phyloP scores from a whole-genome alignment of 2,888 invertebrate species.

The Drosophila limbata region DNA sequence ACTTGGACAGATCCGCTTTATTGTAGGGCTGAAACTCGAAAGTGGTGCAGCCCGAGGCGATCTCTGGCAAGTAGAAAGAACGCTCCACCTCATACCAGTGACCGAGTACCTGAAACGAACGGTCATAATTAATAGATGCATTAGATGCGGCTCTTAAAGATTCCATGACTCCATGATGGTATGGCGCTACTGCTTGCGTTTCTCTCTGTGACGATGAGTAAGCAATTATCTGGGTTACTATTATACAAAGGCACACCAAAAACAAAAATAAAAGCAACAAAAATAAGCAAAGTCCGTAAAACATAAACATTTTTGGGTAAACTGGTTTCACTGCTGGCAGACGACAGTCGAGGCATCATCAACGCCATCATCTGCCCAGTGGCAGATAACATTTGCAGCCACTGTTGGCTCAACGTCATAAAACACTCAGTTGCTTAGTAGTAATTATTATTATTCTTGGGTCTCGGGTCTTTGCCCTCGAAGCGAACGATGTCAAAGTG shows the following conservation, averaged over 20 bases:
- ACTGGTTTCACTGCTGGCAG: conserved; percentile 48
- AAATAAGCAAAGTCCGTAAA: conserved; percentile 36
- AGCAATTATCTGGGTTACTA: conserved; percentile 71
- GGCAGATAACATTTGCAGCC: conserved; percentile 27
- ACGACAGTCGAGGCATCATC: conserved; percentile 22
- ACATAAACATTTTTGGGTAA: conserved; percentile 58
- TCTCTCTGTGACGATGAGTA: conserved; percentile 53
- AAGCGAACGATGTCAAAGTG: conserved; percentile 50
- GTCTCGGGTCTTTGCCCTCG: conserved; percentile 63
- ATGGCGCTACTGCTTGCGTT: conserved; percentile 38
- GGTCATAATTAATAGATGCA: conserved; percentile 3
- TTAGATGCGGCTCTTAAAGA: conserved; percentile 25
- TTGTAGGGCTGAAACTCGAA: conserved; percentile 86
- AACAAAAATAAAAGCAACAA: neutral
- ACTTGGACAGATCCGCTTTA: conserved; percentile 76
- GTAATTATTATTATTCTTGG: conserved; percentile 45
- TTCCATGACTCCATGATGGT: neutral
- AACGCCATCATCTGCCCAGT: conserved; percentile 31
- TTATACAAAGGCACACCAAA: conserved; percentile 31
- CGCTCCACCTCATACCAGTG: conserved; percentile 92
- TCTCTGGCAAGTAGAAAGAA: conserved; percentile 91
- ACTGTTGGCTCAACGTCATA: conserved; percentile 29
- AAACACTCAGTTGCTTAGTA: conserved; percentile 29
- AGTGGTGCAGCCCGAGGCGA: conserved; percentile 89
- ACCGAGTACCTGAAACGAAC: conserved; percentile 86